Base-by-base conservation (phyloP, 2,888 invertebrate species). In the Lasioglossum figueresi region DNA sequence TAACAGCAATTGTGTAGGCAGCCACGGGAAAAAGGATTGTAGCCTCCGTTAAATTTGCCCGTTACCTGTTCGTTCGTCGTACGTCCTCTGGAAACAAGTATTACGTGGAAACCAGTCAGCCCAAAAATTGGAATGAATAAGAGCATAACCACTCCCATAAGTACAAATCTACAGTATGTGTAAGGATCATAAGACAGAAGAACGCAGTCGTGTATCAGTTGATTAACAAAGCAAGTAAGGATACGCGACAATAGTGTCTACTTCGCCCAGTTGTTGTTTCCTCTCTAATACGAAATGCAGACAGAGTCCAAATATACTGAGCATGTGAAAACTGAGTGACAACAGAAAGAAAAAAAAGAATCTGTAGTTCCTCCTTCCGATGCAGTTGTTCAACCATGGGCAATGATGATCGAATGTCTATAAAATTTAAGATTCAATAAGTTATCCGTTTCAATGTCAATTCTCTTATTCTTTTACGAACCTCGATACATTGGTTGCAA, bases 51-150 rank as follows among this genome's bases (percentile, higher is more conserved):
- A 96, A 99, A 99, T 96, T 99, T 99, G 82, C 99, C 99, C 27
- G 99, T 99, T 87, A 99, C 99, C 96, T 99, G 99, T 96, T 99
- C 99, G 96, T 99, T 99, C 89, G 99, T 99, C 82, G 99, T 99
- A 89, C 99, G 96, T 63, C 99, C 99, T 87, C 99, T 96, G 45
- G 99, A 98, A 79, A 99, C 99, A 91, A 99, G 96, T 93, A 99
- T 98, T 96, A 99, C 97, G 95, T 99, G 99, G 96, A 99, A 99
- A 86, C 98, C 98, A 85, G 99, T 99, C 94, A 99, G 96, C 91
- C 99, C 99, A 95, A 99, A 97, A 92, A 99, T 99, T 86, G 99
- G 99, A 95, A 99, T 98, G 93, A 99, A 97, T 92, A 99, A 96
- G 89, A 99, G 95, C 52, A 97, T 97, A 94, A 99, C 98, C 92